A percentile compares a stretch with the other conserved stretches of the same genome.
Conservation (phyloP, 2,113 vertebrate species). For the Willisornis vidua region DNA sequence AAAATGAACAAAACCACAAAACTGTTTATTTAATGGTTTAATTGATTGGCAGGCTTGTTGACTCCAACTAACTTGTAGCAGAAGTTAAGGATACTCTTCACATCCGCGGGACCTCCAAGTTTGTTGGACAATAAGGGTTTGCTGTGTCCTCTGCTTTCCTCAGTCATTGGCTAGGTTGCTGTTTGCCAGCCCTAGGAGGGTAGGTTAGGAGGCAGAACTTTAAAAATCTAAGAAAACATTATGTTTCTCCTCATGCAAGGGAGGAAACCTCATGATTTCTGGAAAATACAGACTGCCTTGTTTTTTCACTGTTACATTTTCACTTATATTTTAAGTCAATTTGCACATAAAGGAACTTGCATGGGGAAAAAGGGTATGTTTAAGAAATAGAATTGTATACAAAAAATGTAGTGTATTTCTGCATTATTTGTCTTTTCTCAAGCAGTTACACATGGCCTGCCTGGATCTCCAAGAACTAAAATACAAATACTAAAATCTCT, state of each 20-base stretch:
- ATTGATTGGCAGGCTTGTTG: background rate
- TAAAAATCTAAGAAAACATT: background rate
- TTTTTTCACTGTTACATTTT: background rate
- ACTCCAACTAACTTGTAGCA: background rate
- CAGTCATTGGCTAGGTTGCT: background rate
- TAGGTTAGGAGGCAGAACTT: accelerated
- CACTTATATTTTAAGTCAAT: background rate
- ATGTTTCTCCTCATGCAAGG: background rate
- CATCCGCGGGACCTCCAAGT: background rate
- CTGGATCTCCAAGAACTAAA: background rate
- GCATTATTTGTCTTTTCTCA: background rate
- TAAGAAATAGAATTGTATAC: background rate
- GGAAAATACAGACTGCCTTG: background rate
- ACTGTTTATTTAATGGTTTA: background rate
- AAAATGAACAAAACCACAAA: accelerated
- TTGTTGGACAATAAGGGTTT: background rate
- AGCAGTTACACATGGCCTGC: background rate
- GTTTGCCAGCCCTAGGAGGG: background rate
- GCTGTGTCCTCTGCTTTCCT: background rate
- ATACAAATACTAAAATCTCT: background rate
- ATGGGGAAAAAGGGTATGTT: background rate
- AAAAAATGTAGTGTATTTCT: background rate
- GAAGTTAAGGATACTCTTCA: background rate
- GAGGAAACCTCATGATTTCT: background rate
- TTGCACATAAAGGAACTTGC: background rate